Percentiles rank a stretch among this genome's conserved stretches.
Conservation (phyloP, 2,113 vertebrate genomes). For the Pluvianellus socialis region DNA sequence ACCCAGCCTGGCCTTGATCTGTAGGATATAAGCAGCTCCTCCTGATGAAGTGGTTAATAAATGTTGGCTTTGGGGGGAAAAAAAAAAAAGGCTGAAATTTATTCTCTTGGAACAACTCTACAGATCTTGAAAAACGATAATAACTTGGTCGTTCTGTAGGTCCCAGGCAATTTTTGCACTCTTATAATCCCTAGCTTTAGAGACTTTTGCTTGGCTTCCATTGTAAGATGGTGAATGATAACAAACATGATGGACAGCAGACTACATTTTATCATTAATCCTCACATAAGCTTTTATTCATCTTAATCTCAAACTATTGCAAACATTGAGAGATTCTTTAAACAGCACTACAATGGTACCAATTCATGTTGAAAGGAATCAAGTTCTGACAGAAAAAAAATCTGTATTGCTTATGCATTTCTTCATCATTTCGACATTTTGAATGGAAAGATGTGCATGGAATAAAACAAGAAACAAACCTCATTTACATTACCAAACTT, state of each 20-base stretch:
- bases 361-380: background rate
- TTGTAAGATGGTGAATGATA: conserved; percentile 3
- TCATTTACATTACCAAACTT: background rate
- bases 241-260: background rate
- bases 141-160: background rate
- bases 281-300: background rate
- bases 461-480: background rate
- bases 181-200: background rate
- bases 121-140: background rate
- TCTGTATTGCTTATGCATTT: background rate
- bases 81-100: background rate
- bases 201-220: background rate
- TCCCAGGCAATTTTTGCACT: conserved; percentile 2
- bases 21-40: background rate
- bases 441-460: background rate
- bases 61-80: background rate
- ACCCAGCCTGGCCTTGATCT: background rate
- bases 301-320: conserved; percentile 1
- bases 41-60: background rate
- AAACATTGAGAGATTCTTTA: background rate
- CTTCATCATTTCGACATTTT: background rate
- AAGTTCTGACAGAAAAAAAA: background rate
- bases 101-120: background rate
- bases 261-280: conserved; percentile 9
- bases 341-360: background rate